Evolutionary conservation across 2,797 vertebrate genomes (phyloP), one percentile per base, ranked within the genome.

Genomic region (Cetoscarus ocellatus): DNA sequence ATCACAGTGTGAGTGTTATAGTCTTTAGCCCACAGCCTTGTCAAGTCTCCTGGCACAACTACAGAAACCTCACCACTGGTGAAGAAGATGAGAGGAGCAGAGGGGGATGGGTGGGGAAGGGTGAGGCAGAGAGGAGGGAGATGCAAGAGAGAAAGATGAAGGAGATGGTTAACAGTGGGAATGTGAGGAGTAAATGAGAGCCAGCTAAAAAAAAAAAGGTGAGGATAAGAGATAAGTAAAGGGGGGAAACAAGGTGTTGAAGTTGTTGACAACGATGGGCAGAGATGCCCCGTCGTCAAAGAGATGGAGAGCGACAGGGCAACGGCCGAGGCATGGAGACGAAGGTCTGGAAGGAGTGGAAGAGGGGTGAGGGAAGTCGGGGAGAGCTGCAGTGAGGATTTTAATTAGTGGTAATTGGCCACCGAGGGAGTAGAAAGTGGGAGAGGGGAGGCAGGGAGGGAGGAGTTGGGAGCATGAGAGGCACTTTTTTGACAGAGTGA

Each of bases 381-480:
- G 65, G 84, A 88, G 86, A 75, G 82, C 85, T 83, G 88, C 87
- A 86, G 82, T 81, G 82, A 91, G 86, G 91, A 87, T 94, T 91
- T 95, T 94, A 95, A 95, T 95, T 93, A 93, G 88, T 58, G 19
- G 85, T 94, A 94, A 95, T 94, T 95, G 93, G 94, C 88, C 93
- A 92, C 93, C 75, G 78, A 93, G 94, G 93, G 92, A 94, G 92
- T 78, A 90, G 86, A 84, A 88, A 85, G 70, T 64, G 73, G 48
- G 81, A 91, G 81, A 86, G n/a, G 74, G 68, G 70, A 83, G 55
- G 73, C 67, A 70, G 65, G 27, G 71, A 84, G 69, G 43, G 77
- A 72, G 38, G 54, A 79, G 77, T 76, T 52, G 56, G 43, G 68
- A 83, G 56, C 67, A 76, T 56, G 79, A 67, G 74, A 82, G 83